These are phyloP conservation scores for Thera obeliscata DNA, from an alignment of 2,888 invertebrate genomes.

Conservation along the genomic window DNA sequence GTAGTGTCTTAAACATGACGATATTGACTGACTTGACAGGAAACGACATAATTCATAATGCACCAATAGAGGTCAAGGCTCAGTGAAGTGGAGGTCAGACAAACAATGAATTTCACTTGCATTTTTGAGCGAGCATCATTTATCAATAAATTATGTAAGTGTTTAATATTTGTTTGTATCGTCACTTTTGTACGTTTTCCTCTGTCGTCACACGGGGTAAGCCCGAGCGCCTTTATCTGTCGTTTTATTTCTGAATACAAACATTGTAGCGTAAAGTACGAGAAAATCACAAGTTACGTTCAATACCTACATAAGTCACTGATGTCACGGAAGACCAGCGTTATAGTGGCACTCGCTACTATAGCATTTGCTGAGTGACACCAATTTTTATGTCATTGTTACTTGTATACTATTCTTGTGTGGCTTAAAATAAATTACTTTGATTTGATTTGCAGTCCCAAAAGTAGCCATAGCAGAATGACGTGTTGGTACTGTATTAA, in stretches of 20 bases:
- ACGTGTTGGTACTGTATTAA: too few relatives aligned
- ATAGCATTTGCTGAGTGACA: too few relatives aligned
- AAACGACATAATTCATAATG: conserved; percentile 17
- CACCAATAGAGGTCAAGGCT: conserved; percentile 25
- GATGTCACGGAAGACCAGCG: too few relatives aligned
- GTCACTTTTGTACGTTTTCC: background rate
- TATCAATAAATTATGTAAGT: conserved; percentile 3
- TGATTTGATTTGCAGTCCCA: too few relatives aligned
- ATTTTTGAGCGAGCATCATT: conserved; percentile 13
- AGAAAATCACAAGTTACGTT: too few relatives aligned
- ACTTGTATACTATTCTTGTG: too few relatives aligned
- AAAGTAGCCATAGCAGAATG: too few relatives aligned
- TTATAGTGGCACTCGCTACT: too few relatives aligned
- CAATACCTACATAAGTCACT: too few relatives aligned
- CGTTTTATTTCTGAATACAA: background rate
- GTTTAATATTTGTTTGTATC: background rate
- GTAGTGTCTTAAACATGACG: conserved; percentile 2
- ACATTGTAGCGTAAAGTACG: background rate
- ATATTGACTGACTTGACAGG: conserved; percentile 19
- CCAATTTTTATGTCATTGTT: too few relatives aligned
- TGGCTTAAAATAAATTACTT: too few relatives aligned
- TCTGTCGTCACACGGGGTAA: background rate
- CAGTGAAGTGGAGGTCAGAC: conserved; percentile 9
- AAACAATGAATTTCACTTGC: conserved; percentile 30
- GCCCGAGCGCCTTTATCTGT: background rate